These are phyloP conservation scores for Montifringilla adamsi DNA, from an alignment of 2,113 vertebrate species.

Conservation along the genomic window DNA sequence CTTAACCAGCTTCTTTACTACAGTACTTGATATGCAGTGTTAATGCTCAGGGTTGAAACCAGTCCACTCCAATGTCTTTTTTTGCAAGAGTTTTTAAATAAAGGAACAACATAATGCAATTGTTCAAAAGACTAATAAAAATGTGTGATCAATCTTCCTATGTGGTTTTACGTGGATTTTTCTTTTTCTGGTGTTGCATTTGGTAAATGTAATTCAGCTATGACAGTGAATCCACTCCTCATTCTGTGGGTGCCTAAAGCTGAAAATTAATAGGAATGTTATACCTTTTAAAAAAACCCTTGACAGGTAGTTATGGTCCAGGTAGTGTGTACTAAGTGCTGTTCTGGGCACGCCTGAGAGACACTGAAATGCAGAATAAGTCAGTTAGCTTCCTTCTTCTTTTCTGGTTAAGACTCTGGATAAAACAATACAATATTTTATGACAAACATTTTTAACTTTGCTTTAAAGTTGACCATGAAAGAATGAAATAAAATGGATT, in stretches of 20 bases:
- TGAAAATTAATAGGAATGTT: not conserved
- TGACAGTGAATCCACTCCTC: constrained; percentile 7
- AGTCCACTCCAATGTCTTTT: constrained; percentile 78
- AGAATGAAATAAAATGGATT: constrained; percentile 53
- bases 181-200: constrained; percentile 48
- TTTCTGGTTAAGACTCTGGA: constrained; percentile 32
- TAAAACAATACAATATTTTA: constrained; percentile 36
- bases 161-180: constrained; percentile 74
- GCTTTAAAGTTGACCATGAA: constrained; percentile 53
- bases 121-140: constrained; percentile 81
- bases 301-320: not conserved
- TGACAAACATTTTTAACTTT: constrained; percentile 15
- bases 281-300: not conserved
- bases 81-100: constrained; percentile 77
- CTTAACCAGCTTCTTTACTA: constrained; percentile 76
- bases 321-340: not conserved
- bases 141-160: constrained; percentile 77
- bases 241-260: constrained; percentile 24
- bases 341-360: not conserved
- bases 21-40: constrained; percentile 80
- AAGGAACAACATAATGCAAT: constrained; percentile 72
- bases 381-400: not conserved
- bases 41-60: constrained; percentile 83
- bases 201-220: constrained; percentile 44
- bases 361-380: constrained; percentile 4